Conservation (phyloP, 2,113 vertebrate species). For the Alaudala cheleensis region DNA sequence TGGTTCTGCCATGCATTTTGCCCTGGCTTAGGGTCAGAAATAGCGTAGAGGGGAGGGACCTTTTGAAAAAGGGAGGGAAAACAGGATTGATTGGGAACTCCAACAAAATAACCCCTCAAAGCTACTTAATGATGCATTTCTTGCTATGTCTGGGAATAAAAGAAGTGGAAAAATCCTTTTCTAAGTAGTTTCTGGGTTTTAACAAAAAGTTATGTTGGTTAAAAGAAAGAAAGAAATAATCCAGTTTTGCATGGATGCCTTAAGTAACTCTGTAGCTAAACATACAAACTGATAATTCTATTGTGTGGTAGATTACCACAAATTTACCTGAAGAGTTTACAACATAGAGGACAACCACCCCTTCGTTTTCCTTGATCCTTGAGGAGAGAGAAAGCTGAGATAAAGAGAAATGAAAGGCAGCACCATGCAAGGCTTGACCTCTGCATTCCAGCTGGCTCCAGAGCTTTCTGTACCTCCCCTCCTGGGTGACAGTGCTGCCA, state of each 20-base stretch:
- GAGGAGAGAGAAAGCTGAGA: not conserved
- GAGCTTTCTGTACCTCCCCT: not conserved
- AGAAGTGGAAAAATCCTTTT: not conserved
- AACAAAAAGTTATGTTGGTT: not conserved
- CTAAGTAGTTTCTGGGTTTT: not conserved
- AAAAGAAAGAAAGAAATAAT: not conserved
- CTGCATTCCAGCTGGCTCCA: not conserved
- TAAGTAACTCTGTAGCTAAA: not conserved
- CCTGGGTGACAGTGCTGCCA: not conserved
- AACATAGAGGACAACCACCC: not conserved
- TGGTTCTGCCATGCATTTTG: fast-evolving
- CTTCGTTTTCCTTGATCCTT: not conserved
- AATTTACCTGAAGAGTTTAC: not conserved
- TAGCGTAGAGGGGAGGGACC: not conserved
- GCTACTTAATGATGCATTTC: not conserved
- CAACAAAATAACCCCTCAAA: not conserved
- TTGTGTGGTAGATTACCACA: not conserved
- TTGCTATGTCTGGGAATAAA: not conserved
- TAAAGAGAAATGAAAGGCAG: not conserved
- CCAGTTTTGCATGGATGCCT: not conserved
- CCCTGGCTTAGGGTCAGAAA: not conserved
- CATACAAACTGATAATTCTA: not conserved
- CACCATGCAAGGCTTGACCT: not conserved
- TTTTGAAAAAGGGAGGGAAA: not conserved
- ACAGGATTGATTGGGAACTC: not conserved